A percentile compares a stretch with the other conserved stretches of the same genome.
phyloP scores from a whole-genome alignment of 2,113 vertebrate genomes.

The Centrocercus urophasianus region DNA sequence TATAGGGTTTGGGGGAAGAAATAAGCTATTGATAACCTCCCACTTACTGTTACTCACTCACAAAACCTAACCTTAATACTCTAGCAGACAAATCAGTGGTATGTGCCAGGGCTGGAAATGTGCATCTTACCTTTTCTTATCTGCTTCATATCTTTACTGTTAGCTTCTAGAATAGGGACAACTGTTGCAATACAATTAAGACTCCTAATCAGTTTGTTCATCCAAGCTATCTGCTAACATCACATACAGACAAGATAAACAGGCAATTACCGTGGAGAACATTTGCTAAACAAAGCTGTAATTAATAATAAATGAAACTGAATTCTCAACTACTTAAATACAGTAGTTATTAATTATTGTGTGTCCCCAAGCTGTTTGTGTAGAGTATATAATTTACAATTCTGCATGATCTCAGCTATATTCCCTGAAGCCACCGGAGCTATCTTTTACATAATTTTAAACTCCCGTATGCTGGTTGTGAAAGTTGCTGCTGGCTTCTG shows the following conservation, averaged over 20 bases:
- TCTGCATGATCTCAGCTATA: conserved; percentile 28
- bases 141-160: background rate
- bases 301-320: conserved; percentile 69
- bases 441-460: conserved; percentile 37
- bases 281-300: conserved; percentile 67
- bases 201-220: conserved; percentile 52
- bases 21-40: background rate
- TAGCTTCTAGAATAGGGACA: background rate
- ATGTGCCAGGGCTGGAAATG: background rate
- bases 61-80: background rate
- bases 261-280: conserved; percentile 46
- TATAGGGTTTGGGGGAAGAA: background rate
- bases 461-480: background rate
- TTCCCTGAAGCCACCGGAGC: conserved; percentile 14
- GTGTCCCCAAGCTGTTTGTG: conserved; percentile 52
- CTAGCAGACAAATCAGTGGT: background rate
- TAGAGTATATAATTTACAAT: conserved; percentile 54
- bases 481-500: conserved; percentile 28
- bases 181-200: conserved; percentile 22
- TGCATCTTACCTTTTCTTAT: background rate
- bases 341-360: conserved; percentile 67
- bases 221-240: conserved; percentile 53
- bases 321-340: conserved; percentile 54
- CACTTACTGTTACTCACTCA: background rate
- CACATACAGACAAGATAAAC: conserved; percentile 57